A percentile compares a stretch with the other conserved stretches of the same genome.
phyloP scores from a whole-genome alignment of 2,113 vertebrate genomes.

The Nymphicus hollandicus region DNA sequence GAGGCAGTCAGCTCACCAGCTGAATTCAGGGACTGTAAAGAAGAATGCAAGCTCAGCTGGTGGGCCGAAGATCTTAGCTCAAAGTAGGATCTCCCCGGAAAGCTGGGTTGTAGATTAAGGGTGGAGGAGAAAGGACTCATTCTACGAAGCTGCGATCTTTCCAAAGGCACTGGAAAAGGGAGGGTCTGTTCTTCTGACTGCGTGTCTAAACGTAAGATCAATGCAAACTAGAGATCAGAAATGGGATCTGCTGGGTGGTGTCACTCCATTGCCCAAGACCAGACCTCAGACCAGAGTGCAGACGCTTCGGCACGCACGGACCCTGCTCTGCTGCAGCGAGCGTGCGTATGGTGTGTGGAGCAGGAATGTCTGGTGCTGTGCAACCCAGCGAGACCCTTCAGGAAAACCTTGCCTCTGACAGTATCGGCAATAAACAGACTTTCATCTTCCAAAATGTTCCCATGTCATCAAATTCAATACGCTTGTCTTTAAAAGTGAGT shows the following conservation, averaged over 20 bases:
- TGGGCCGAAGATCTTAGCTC: constrained; percentile 80
- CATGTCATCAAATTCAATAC: not conserved
- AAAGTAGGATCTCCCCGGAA: constrained; percentile 81
- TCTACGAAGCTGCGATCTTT: constrained; percentile 81
- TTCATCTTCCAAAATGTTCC: not conserved
- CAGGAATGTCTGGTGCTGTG: not conserved
- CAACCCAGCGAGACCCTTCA: not conserved
- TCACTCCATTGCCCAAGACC: not conserved
- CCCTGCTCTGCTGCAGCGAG: not conserved
- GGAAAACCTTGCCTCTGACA: not conserved
- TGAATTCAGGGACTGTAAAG: constrained; percentile 80
- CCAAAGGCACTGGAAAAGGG: constrained; percentile 82
- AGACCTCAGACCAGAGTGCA: not conserved
- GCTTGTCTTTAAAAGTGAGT: not conserved
- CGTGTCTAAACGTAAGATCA: constrained; percentile 79
- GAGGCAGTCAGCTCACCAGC: constrained; percentile 74
- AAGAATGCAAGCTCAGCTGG: constrained; percentile 81
- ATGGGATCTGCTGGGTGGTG: not conserved
- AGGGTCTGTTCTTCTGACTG: constrained; percentile 80
- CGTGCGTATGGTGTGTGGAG: not conserved
- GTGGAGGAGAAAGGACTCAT: constrained; percentile 82
- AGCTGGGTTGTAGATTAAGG: constrained; percentile 82
- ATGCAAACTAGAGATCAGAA: constrained; percentile 77
- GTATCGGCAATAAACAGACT: not conserved
- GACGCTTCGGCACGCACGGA: not conserved